Conservation (phyloP, 2,113 vertebrate genomes). For the Hippocampus barbouri region DNA sequence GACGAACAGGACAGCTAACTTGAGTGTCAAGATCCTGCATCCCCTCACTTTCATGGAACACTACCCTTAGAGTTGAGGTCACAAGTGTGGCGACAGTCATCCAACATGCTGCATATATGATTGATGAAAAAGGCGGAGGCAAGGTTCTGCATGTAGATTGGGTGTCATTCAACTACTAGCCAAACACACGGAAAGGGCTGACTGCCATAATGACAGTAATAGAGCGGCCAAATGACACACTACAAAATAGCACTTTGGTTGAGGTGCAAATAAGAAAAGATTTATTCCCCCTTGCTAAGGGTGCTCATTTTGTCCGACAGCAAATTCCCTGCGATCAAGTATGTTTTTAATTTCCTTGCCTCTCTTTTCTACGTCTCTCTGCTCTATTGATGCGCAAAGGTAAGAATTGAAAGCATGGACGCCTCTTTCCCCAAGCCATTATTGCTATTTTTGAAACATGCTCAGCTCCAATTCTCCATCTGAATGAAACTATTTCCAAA, state of each 20-base stretch:
- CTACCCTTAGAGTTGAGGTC: constrained; percentile 32
- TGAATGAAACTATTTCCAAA: not conserved
- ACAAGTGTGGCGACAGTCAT: constrained; percentile 40
- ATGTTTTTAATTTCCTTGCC: constrained; percentile 63
- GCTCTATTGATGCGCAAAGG: constrained; percentile 38
- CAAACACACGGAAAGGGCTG: constrained; percentile 69
- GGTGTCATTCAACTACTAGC: constrained; percentile 63
- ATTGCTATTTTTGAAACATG: not conserved
- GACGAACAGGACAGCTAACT: not conserved
- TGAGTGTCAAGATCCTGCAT: not conserved
- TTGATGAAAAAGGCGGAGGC: constrained; percentile 58
- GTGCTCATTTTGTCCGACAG: constrained; percentile 69
- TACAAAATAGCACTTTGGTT: constrained; percentile 57
- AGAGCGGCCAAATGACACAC: constrained; percentile 56
- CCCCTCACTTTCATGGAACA: not conserved
- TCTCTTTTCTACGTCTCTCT: constrained; percentile 26
- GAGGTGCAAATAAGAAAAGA: constrained; percentile 61
- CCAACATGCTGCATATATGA: constrained; percentile 49
- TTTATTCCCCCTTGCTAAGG: constrained; percentile 46
- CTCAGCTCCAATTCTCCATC: not conserved
- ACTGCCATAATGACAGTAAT: constrained; percentile 71
- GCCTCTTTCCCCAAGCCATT: not conserved
- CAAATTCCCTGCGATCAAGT: constrained; percentile 71
- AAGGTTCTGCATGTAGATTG: constrained; percentile 69
- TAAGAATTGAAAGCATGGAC: constrained; percentile 67